Evolutionary conservation across 2,888 invertebrate species (phyloP).

Genomic region (Drosophila conformis): DNA sequence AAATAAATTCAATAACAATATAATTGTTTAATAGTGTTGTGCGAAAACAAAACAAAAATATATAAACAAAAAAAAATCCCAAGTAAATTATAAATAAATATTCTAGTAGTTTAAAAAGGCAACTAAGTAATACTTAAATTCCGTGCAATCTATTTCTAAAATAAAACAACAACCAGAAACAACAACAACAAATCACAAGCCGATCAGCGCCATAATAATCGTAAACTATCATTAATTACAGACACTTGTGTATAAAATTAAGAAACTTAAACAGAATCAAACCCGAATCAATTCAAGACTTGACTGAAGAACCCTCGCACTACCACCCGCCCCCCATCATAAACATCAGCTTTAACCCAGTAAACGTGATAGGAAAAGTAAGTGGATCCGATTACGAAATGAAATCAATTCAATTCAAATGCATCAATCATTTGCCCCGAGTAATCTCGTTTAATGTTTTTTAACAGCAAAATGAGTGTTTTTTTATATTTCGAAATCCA

Average conservation of each 20-base stretch:
- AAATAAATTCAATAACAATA: slow-evolving; percentile 73
- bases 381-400: slow-evolving; percentile 57
- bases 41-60: slow-evolving; percentile 36
- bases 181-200: slow-evolving; percentile 40
- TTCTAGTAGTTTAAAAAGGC: slow-evolving; percentile 58
- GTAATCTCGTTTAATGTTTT: slow-evolving; percentile 30
- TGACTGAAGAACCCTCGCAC: slow-evolving; percentile 43
- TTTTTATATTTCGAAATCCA: slow-evolving; percentile 29
- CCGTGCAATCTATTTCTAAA: slow-evolving; percentile 81
- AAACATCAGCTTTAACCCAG: slow-evolving; percentile 37
- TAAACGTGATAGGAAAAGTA: slow-evolving; percentile 68
- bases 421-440: slow-evolving; percentile 64
- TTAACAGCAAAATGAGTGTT: slow-evolving; percentile 19
- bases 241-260: slow-evolving; percentile 7
- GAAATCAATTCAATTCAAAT: slow-evolving; percentile 43
- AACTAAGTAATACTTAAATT: slow-evolving; percentile 68
- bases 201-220: slow-evolving; percentile 53
- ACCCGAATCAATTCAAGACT: slow-evolving; percentile 20
- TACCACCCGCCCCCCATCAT: not conserved
- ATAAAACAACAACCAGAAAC: slow-evolving; percentile 57
- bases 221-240: slow-evolving; percentile 30
- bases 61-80: slow-evolving; percentile 19
- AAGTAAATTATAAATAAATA: slow-evolving; percentile 65
- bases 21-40: slow-evolving; percentile 75
- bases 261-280: slow-evolving; percentile 19